Base-by-base conservation (phyloP, 2,888 invertebrate genomes). In the Trachelus iudaicus region DNA sequence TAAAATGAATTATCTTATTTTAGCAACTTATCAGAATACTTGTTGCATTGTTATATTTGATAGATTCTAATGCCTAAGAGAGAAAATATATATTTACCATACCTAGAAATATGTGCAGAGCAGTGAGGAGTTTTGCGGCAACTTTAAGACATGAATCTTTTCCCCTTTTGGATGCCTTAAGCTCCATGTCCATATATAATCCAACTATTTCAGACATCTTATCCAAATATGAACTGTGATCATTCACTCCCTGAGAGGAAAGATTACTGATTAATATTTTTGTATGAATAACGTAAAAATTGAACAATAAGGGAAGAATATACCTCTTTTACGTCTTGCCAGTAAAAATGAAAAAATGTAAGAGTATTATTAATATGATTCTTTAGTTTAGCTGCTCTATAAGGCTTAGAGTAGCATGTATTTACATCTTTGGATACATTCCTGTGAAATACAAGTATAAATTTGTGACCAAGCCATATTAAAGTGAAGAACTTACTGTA, bases 141-240 rank as follows among this genome's bases (percentile, higher is more conserved):
- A 87, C 77, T 77, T 89, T 82, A 74, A 79, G 77, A 74, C 80
- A 75, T 69, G 86, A 79, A 71, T 81, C 85, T 73, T 79, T 56
- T 11, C 82, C 79, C 73, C 73, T 82, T 83, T 86, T 85, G 68
- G 86, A 87, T 76, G 89, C 88, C 83, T 88, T 89, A 3, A 92
- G 84, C 81, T 92, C 91, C 84, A 92, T 85, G 77, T 92, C 90
- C 76, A 92, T 83, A 81, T 92, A 92, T 82, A 92, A 86, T 68
- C 87, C 87, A 78, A 92, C 84, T 37, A 92, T 86, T 76, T 89
- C 87, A 68, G 92, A 88, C 90, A 92, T 92, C 83, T 89, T 88
- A 80, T 91, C 90, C 76, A 92, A 85, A 82, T 92, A 92, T 56
- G 84, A 86, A 74, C 87, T 85, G 76, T 88, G 87, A 83, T 92